Base-by-base conservation (phyloP, 1,140 invertebrate genomes). In the Caenorhabditis brenneri region DNA sequence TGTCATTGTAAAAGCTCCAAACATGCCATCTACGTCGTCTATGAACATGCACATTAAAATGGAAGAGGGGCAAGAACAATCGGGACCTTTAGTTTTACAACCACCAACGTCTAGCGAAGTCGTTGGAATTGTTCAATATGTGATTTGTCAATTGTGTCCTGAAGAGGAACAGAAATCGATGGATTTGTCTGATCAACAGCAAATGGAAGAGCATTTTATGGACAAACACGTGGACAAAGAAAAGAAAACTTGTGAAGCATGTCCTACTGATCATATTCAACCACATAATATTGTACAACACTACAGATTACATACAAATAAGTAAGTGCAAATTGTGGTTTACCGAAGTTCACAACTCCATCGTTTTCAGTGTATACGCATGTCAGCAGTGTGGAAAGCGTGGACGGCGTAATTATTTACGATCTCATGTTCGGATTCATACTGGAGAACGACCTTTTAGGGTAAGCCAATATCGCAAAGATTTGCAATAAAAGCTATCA, bases 381-480 rank as follows among this genome's bases (percentile, higher is more conserved):
- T 86, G 84, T 42, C 46, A 83, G n/a, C 84, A 86, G 16, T 86
- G 84, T 27, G 84, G 84, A 12, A 86, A 86, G 80, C 31, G 82
- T 48, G 84, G 84, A 48, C 48, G 84, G 9, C 97, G 92, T 92
- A 97, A 99, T 92, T 97, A 99, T 91, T 24, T 86, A 19, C 82
- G 51, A 93, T 95, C 99, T 91, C 97, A 99, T 91, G 94, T 97
- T 84, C 94, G 97, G 79, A 99, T 98, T 88, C 97, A 99, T 60
- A 89, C 89, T 79, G 92, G 97, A 31, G 97, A 99, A 92, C 98
- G 98, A 91, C 97, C 97, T 22, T 99, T 98, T 91, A 79, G 74
- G 3, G 84, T 85, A 39, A 85, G 58, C 15, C n/a, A 48, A 79
- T 16, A 79, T 1, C 15, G 36, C 16, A 31, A 12, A 48, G 6